Percentiles rank a stretch among this genome's conserved stretches.
Conservation (phyloP, 1,140 invertebrate species). For the Bombus terrestris region DNA sequence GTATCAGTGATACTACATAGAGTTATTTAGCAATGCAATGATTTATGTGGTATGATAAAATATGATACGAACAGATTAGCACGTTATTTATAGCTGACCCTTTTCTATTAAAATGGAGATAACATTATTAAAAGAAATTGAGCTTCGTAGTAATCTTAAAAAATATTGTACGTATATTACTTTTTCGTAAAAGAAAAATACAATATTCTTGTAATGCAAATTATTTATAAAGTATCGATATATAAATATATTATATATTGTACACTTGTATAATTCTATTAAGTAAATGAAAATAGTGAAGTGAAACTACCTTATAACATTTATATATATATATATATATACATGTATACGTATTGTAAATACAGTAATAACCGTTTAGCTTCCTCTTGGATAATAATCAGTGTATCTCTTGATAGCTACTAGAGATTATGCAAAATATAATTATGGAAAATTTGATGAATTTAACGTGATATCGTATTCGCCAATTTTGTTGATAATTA, state of each 20-base stretch:
- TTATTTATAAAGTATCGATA: not conserved
- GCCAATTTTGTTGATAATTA: constrained; percentile 16
- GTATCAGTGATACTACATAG: not conserved
- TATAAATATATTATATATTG: not conserved
- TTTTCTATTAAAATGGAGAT: no score
- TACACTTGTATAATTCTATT: not conserved
- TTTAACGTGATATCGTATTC: not conserved
- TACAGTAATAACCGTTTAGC: not conserved
- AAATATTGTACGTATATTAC: not conserved
- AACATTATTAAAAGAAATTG: not conserved
- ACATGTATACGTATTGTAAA: not conserved
- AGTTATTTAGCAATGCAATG: constrained; percentile 18
- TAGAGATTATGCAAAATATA: constrained; percentile 11
- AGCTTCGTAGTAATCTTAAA: not conserved
- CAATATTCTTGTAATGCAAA: not conserved
- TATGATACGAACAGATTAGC: no score
- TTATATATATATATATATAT: not conserved
- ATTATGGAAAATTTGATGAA: constrained; percentile 26
- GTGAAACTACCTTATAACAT: not conserved
- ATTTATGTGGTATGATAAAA: no score
- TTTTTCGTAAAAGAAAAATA: not conserved
- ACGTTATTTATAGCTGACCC: no score
- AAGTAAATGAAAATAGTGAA: not conserved
- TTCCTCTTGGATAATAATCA: not conserved
- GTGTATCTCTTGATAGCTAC: not conserved